Base-by-base conservation (phyloP, 53 echinoderm and acorn worm genomes). In the Glandiceps talaboti region DNA sequence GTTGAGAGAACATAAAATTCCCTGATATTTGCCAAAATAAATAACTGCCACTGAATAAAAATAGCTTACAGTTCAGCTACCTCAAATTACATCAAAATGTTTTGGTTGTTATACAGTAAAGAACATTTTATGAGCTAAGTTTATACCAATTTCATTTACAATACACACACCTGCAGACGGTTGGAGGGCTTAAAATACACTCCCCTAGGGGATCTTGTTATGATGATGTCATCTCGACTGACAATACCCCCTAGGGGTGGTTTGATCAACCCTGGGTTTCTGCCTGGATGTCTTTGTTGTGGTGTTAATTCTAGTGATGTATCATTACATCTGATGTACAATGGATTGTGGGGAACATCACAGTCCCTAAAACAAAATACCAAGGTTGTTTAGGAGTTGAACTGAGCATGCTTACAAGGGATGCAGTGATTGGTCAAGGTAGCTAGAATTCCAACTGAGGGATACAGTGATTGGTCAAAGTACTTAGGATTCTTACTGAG, bases 331-430 rank as follows among this genome's bases (percentile, higher is more conserved):
- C 30, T 79, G 76, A 91, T 88, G 84, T 83, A 91, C 33, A 91
- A 80, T 28, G 91, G 86, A 75, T 86, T 91, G 77, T 79, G 84
- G 28, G 91, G 91, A 0, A 91, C 79, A 29, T 84, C 79, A 81
- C 91, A 91, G 26, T 75, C 74, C 75, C 91, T 91, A 82, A 45
- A 20, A 45, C 6, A 45, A 20, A 45, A n/a, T n/a, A n/a, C n/a
- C n/a, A n/a, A n/a, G n/a, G n/a, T n/a, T n/a, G n/a, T n/a, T n/a
- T n/a, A n/a, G n/a, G n/a, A n/a, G n/a, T n/a, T n/a, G n/a, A n/a
- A n/a, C n/a, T n/a, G n/a, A n/a, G n/a, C n/a, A n/a, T n/a, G n/a
- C n/a, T n/a, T n/a, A n/a, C n/a, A n/a, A n/a, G n/a, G n/a, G n/a
- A n/a, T n/a, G n/a, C n/a, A n/a, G n/a, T n/a, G n/a, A n/a, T n/a